Evolutionary conservation across 2,888 invertebrate species (phyloP).

Genomic region (Teinopalpus imperialis): DNA sequence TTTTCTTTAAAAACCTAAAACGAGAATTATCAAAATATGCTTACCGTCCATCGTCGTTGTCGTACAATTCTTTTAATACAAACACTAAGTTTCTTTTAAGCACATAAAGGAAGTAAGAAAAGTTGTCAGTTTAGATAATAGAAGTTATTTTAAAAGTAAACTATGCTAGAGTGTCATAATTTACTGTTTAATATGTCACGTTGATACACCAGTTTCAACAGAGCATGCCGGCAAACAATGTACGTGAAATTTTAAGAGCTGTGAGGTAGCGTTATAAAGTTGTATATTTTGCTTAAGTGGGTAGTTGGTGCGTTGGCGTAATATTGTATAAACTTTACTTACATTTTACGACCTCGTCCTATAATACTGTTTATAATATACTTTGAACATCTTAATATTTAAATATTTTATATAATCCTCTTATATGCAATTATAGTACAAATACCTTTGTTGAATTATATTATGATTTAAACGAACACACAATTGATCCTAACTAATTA

Average conservation of each 20-base stretch:
- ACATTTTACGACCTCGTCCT: constrained; percentile 3
- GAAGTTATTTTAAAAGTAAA: constrained; percentile 13
- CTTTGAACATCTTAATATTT: too few relatives aligned
- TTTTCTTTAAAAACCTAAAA: too few relatives aligned
- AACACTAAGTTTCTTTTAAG: too few relatives aligned
- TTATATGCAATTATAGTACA: too few relatives aligned
- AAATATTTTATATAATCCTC: too few relatives aligned
- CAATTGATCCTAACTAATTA: too few relatives aligned
- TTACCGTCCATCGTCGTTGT: too few relatives aligned
- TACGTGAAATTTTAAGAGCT: constrained; percentile 15
- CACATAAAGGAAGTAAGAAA: constrained; percentile 19
- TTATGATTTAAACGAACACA: too few relatives aligned
- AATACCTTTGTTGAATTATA: too few relatives aligned
- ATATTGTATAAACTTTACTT: constrained; percentile 6
- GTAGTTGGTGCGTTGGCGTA: constrained; percentile 2
- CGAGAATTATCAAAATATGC: too few relatives aligned
- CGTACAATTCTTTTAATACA: too few relatives aligned
- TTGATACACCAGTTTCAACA: constrained; percentile 18
- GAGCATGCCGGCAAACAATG: constrained; percentile 12
- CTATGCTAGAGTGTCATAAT: constrained; percentile 15
- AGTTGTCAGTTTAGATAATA: constrained; percentile 12
- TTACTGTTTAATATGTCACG: constrained; percentile 23
- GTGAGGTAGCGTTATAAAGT: constrained; percentile 18
- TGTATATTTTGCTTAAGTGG: constrained; percentile 13
- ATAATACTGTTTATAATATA: constrained; percentile 4